Evolutionary conservation across 1,140 invertebrate species (phyloP).

Genomic region (Cheumatopsyche charites): DNA sequence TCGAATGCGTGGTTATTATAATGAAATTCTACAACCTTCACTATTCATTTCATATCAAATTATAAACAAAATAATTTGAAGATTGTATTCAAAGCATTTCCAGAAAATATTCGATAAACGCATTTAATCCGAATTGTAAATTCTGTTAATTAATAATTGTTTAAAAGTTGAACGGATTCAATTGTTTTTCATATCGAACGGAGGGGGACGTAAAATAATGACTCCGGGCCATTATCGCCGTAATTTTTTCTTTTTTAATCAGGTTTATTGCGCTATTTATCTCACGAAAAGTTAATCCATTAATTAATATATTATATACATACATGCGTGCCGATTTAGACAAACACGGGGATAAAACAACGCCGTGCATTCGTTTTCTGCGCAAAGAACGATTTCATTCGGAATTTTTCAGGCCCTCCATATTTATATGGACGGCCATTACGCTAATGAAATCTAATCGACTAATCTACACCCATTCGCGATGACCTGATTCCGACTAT

Average conservation of each 20-base stretch:
- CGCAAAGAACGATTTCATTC: neutral
- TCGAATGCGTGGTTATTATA: too few species aligned
- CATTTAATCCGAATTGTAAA: too few species aligned
- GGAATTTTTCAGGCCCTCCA: slow-evolving; percentile 27
- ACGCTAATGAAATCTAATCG: slow-evolving; percentile 47
- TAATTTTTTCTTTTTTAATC: slow-evolving; percentile 46
- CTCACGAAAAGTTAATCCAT: slow-evolving; percentile 42
- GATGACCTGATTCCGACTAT: slow-evolving; percentile 38
- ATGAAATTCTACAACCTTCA: too few species aligned
- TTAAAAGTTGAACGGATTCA: too few species aligned
- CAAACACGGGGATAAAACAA: too few species aligned
- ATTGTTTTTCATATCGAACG: too few species aligned
- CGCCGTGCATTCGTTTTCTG: neutral
- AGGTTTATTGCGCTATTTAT: slow-evolving; percentile 44
- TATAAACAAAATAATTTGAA: too few species aligned
- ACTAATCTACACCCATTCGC: slow-evolving; percentile 41
- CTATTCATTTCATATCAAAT: too few species aligned
- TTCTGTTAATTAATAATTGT: too few species aligned
- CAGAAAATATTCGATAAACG: too few species aligned
- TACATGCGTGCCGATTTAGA: neutral
- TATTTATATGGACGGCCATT: slow-evolving; percentile 42
- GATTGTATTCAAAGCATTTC: too few species aligned
- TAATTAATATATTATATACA: slow-evolving; percentile 34
- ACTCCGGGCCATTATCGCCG: slow-evolving; percentile 23
- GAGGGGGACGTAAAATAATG: too few species aligned